Evolutionary conservation across 2,797 vertebrate species (phyloP), one percentile per base, ranked within the genome.

Genomic region (Kryptopterus vitreolus): DNA sequence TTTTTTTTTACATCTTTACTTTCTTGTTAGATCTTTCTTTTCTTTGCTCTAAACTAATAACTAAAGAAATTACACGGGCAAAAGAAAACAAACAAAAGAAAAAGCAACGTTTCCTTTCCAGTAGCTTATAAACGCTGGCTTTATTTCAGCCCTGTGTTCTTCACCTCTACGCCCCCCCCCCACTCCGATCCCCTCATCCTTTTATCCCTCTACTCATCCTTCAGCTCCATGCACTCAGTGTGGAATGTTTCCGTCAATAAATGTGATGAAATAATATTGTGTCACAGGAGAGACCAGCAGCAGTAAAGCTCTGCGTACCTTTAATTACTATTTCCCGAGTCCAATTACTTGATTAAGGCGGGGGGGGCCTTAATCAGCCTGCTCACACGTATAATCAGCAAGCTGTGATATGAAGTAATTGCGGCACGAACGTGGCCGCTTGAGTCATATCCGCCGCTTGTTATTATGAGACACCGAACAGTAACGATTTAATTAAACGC

Each of bases 371-470:
- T 72, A n/a, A 53, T 72, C 18, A 35, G 15, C 50, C 20, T 15
- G 22, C 53, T 72, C 69, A 55, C 50, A 55, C 69, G 12, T 55
- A 35, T 72, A 72, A 55, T 72, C 69, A 72, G 16, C 69, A 33
- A 4, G 0, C 18, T 15, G 29, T 22, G 48, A 33, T 33, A 33
- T 53, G 18, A 53, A 71, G 52, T 71, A 71, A 71, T 53, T 22
- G 29, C 48, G 26, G 13, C 26, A n/a, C 4, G 69, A 53, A 35
- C 20, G 29, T 18, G 11, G 46, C 10, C 26, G 26, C 48, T 53
- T 33, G 69, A 72, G 69, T 72, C 50, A 72, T 35, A 72, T 33
- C 69, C 20, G 48, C 69, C 33, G 69, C 69, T 35, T 72, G 69
- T 35, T 72, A 53, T 35, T 72, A 53, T 53, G 69, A 71, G 69